Evolutionary conservation across 2,113 vertebrate genomes (phyloP).

Genomic region (Spea multiplicata): DNA sequence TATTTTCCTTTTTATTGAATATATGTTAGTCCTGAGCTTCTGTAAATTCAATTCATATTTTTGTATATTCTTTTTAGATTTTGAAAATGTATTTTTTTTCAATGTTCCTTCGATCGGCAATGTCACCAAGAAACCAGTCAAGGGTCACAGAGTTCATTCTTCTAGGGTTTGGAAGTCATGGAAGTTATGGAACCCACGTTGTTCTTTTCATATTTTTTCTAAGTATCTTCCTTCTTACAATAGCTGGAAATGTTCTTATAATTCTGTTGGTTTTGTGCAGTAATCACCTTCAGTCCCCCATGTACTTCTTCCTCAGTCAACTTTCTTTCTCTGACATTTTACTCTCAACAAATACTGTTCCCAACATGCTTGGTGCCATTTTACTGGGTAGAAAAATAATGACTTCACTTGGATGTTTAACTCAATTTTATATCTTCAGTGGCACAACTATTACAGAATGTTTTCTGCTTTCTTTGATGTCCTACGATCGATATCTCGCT

Average conservation of each 20-base stretch:
- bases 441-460: conserved; percentile 49
- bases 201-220: conserved; percentile 43
- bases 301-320: conserved; percentile 55
- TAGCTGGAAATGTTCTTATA: conserved; percentile 48
- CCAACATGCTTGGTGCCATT: not conserved
- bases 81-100: not conserved
- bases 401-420: conserved; percentile 2
- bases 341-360: conserved; percentile 7
- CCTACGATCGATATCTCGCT: conserved; percentile 53
- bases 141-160: conserved; percentile 45
- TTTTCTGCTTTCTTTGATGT: conserved; percentile 54
- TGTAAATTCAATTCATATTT: too few species aligned
- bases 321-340: conserved; percentile 40
- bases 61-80: not conserved
- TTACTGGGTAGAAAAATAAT: not conserved
- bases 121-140: conserved; percentile 30
- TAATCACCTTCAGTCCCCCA: conserved; percentile 47
- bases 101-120: not conserved
- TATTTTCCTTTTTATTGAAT: too few species aligned
- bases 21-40: too few species aligned
- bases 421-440: conserved; percentile 18
- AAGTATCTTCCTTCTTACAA: conserved; percentile 50
- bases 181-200: conserved; percentile 37
- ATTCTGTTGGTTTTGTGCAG: conserved; percentile 40
- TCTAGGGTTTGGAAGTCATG: conserved; percentile 50